Evolutionary conservation across 1,140 invertebrate species (phyloP).

Genomic region (Atta texana): DNA sequence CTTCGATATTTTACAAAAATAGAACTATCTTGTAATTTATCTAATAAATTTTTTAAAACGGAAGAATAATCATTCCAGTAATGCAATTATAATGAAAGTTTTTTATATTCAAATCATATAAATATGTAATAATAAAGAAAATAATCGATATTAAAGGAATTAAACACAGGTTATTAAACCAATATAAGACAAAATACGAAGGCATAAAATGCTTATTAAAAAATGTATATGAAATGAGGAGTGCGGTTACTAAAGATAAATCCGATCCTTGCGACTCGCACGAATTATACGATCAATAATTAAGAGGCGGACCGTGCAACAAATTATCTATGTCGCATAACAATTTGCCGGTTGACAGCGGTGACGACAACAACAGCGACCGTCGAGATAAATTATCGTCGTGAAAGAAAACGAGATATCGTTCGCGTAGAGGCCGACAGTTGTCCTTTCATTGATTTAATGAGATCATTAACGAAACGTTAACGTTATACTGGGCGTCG

Average conservation of each 20-base stretch:
- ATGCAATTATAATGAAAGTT: background rate
- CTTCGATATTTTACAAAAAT: background rate
- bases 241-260: background rate
- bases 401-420: conserved; percentile 48
- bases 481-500: conserved; percentile 20
- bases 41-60: background rate
- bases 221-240: background rate
- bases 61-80: background rate
- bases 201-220: background rate
- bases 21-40: background rate
- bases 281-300: conserved; percentile 20
- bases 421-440: background rate
- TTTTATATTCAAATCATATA: background rate
- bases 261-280: background rate
- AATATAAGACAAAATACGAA: background rate
- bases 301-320: conserved; percentile 18
- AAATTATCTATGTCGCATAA: conserved; percentile 42
- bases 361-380: conserved; percentile 21
- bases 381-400: conserved; percentile 57
- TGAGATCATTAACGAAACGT: conserved; percentile 54
- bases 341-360: conserved; percentile 38
- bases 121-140: background rate
- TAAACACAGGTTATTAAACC: background rate
- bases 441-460: conserved; percentile 62
- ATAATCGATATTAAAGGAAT: background rate